Conservation (phyloP, 2,113 vertebrate genomes). For the Brachyhypopomus occidentalis region DNA sequence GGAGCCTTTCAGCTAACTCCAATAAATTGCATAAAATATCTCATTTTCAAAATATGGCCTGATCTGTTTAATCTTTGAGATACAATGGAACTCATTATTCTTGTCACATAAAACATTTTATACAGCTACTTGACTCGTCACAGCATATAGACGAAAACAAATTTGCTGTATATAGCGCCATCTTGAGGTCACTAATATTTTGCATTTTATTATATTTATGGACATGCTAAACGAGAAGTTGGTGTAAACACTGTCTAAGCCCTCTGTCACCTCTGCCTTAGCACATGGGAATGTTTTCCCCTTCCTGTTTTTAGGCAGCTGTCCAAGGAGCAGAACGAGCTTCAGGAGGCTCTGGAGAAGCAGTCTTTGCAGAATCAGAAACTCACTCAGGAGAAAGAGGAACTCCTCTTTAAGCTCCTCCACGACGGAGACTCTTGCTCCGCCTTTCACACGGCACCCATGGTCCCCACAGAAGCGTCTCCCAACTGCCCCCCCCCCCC, state of each 20-base stretch:
- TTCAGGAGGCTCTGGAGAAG: slow-evolving; percentile 81
- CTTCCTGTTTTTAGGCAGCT: slow-evolving; percentile 76
- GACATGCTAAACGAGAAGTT: background rate
- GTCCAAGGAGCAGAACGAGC: slow-evolving; percentile 78
- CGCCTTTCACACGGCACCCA: slow-evolving; percentile 68
- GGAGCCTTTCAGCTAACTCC: too few relatives aligned
- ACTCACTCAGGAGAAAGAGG: slow-evolving; percentile 85
- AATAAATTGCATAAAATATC: background rate
- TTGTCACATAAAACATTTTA: too few relatives aligned
- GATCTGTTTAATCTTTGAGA: background rate
- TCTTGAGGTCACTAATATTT: slow-evolving; percentile 40
- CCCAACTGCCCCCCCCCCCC: slow-evolving; percentile 64
- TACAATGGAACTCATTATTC: background rate
- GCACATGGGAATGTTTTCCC: too few relatives aligned
- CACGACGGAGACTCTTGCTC: slow-evolving; percentile 66
- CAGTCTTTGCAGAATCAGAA: slow-evolving; percentile 73
- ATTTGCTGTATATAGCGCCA: slow-evolving; percentile 23
- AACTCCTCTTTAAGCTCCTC: slow-evolving; percentile 84
- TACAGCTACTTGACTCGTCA: too few relatives aligned
- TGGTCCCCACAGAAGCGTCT: slow-evolving; percentile 59
- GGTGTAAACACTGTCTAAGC: background rate
- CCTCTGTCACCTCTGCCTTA: background rate
- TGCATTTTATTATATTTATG: background rate
- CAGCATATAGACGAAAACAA: background rate
- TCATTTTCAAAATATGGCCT: background rate